A percentile compares a stretch with the other conserved stretches of the same genome.
These are phyloP conservation scores for Riptortus pedestris DNA, from an alignment of 1,140 invertebrate genomes.

Conservation along the genomic window DNA sequence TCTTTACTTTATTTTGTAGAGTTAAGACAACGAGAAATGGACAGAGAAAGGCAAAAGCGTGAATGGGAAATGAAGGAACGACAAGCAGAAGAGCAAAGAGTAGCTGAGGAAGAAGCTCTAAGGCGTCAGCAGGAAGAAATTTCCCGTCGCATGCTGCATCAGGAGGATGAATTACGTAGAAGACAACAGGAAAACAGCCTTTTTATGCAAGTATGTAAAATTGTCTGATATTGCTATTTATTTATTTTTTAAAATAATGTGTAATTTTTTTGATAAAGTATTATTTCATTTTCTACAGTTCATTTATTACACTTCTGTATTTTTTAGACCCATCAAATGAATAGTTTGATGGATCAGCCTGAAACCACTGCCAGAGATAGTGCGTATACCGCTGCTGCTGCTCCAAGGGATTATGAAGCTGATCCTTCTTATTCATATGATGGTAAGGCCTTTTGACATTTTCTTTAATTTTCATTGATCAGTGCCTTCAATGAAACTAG, in stretches of 20 bases:
- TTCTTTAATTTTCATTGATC: background rate
- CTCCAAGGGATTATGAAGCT: background rate
- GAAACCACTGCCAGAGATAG: slow-evolving; percentile 42
- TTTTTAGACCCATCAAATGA: slow-evolving; percentile 46
- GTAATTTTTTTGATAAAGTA: background rate
- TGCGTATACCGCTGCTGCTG: background rate
- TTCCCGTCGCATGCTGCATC: slow-evolving; percentile 54
- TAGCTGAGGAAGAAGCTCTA: slow-evolving; percentile 58
- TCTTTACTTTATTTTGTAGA: slow-evolving; percentile 42
- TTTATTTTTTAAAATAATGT: background rate
- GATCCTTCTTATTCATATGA: slow-evolving; percentile 2
- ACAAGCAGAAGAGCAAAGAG: slow-evolving; percentile 68
- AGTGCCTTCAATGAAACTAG: background rate
- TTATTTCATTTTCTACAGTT: background rate
- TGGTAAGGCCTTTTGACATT: slow-evolving; percentile 2
- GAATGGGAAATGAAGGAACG: slow-evolving; percentile 80
- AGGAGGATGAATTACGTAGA: slow-evolving; percentile 71
- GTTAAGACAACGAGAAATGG: slow-evolving; percentile 71
- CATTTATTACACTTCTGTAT: background rate
- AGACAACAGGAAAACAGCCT: slow-evolving; percentile 70
- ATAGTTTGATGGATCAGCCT: slow-evolving; percentile 49
- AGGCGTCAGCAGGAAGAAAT: slow-evolving; percentile 64
- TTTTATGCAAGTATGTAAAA: slow-evolving; percentile 55
- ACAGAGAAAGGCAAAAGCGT: slow-evolving; percentile 73
- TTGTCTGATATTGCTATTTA: background rate